Conservation (phyloP, 2,888 invertebrate genomes). For the Lissonota sp. region DNA sequence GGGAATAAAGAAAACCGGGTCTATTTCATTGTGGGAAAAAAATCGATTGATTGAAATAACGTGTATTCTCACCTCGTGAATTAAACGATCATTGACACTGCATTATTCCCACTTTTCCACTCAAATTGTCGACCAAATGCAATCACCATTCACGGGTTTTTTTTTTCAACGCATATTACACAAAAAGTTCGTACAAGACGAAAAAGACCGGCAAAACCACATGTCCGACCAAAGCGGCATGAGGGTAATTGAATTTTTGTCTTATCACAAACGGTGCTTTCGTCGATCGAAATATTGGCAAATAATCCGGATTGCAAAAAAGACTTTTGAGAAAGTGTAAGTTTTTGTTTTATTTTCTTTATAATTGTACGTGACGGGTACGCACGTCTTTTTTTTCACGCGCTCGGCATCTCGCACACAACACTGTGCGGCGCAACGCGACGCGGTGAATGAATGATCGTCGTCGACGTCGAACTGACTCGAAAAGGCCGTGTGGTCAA, state of each 20-base stretch:
- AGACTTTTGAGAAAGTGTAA: no score
- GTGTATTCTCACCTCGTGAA: slow-evolving; percentile 45
- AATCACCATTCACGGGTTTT: no score
- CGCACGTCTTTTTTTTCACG: slow-evolving; percentile 50
- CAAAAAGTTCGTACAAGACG: not conserved
- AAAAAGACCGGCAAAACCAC: not conserved
- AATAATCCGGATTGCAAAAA: no score
- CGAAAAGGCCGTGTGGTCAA: not conserved
- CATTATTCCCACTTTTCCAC: slow-evolving; percentile 55
- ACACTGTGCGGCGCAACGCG: no score
- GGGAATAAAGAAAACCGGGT: no score
- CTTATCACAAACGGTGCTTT: no score
- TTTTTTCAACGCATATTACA: no score
- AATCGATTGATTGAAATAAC: no score
- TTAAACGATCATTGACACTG: slow-evolving; percentile 54
- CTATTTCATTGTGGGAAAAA: no score
- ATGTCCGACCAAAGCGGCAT: not conserved
- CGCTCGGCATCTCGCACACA: slow-evolving; percentile 52
- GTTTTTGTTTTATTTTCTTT: not conserved
- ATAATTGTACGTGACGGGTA: not conserved
- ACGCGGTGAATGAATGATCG: slow-evolving; percentile 58
- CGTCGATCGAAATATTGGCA: no score
- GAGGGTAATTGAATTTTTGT: no score
- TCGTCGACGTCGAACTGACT: slow-evolving; percentile 3
- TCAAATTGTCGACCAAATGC: no score